Percentiles rank a stretch among this genome's conserved stretches.
Evolutionary conservation across 1,140 invertebrate genomes (phyloP).

Genomic region (Drosophila chauvacae): DNA sequence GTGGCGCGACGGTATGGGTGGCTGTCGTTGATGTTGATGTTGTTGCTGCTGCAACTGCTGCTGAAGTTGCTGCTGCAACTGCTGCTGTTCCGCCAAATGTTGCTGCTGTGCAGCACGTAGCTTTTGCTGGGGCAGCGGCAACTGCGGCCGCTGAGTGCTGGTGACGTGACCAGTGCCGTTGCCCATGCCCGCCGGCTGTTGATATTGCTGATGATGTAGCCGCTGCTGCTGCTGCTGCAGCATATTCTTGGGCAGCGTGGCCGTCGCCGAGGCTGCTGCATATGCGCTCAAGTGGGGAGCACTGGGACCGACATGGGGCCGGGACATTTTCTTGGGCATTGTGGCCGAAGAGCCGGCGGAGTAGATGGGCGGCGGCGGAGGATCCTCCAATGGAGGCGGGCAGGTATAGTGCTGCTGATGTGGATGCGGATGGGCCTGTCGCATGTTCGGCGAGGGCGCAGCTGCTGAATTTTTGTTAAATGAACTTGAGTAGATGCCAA

Average conservation of each 20-base stretch:
- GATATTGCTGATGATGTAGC: slow-evolving; percentile 78
- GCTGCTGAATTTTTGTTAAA: slow-evolving; percentile 77
- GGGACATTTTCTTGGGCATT: slow-evolving; percentile 75
- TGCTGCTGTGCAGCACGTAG: slow-evolving; percentile 51
- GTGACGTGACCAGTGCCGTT: slow-evolving; percentile 58
- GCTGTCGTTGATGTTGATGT: slow-evolving; percentile 70
- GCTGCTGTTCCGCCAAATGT: slow-evolving; percentile 50
- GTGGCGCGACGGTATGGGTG: slow-evolving; percentile 78
- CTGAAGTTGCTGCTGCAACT: slow-evolving; percentile 23
- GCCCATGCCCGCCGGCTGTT: slow-evolving; percentile 70
- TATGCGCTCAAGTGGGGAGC: slow-evolving; percentile 50
- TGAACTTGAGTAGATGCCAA: slow-evolving; percentile 74
- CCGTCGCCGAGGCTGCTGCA: slow-evolving; percentile 68
- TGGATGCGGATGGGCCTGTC: slow-evolving; percentile 48
- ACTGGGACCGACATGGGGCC: slow-evolving; percentile 54
- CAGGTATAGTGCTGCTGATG: slow-evolving; percentile 69
- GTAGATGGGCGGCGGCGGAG: slow-evolving; percentile 79
- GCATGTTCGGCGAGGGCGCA: slow-evolving; percentile 66
- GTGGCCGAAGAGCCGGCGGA: slow-evolving; percentile 65
- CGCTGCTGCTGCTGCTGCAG: slow-evolving; percentile 61
- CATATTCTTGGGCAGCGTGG: slow-evolving; percentile 76
- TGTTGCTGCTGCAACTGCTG: slow-evolving; percentile 54
- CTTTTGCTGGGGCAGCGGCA: slow-evolving; percentile 76
- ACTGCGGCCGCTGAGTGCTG: slow-evolving; percentile 67
- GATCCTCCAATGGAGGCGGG: slow-evolving; percentile 80